Conservation (phyloP, 2,797 vertebrate genomes). For the Sternotherus odoratus region DNA sequence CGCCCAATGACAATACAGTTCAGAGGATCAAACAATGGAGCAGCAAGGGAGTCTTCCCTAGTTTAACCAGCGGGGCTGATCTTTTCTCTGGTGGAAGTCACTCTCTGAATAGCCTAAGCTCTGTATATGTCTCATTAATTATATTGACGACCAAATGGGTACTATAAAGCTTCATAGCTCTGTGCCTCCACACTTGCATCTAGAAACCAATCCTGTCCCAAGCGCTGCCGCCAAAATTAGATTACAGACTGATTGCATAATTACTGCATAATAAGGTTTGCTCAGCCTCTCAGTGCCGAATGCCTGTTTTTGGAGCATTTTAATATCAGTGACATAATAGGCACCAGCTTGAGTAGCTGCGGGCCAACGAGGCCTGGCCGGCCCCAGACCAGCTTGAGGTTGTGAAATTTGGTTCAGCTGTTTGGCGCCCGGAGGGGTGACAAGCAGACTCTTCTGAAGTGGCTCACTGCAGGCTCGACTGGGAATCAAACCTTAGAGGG, state of each 20-base stretch:
- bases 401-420: conserved; percentile 77
- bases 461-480: not conserved
- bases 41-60: conserved; percentile 35
- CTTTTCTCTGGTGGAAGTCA: not conserved
- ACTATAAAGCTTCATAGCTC: no score
- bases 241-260: conserved; percentile 74
- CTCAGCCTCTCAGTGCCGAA: conserved; percentile 68
- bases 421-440: conserved; percentile 42
- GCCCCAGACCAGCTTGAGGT: conserved; percentile 68
- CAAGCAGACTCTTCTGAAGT: conserved; percentile 24
- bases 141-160: no score
- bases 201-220: conserved; percentile 31
- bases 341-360: conserved; percentile 77
- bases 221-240: conserved; percentile 66
- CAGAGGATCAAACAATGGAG: conserved; percentile 33
- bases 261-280: conserved; percentile 77
- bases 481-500: fast-evolving
- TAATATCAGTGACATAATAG: conserved; percentile 76
- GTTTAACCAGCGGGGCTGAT: conserved; percentile 19
- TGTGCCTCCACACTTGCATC: not conserved
- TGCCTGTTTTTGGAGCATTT: conserved; percentile 77
- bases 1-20: conserved; percentile 18
- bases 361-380: conserved; percentile 60
- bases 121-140: not conserved
- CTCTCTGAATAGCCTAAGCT: not conserved